phyloP scores from a whole-genome alignment of 2,888 invertebrate species.

The Trachelus stipa region DNA sequence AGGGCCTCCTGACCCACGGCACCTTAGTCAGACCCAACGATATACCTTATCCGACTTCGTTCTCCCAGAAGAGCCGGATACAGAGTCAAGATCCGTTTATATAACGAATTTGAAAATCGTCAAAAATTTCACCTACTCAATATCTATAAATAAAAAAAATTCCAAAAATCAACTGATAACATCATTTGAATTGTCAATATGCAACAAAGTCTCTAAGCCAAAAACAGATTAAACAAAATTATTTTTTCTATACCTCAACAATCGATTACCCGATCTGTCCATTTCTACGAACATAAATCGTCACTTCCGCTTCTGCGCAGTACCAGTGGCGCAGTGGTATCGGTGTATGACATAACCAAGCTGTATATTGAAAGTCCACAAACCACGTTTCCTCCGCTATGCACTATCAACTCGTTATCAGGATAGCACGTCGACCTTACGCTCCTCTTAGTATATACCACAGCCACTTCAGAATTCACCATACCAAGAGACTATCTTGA shows the following conservation, averaged over 20 bases:
- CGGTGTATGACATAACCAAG: background rate
- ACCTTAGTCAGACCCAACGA: background rate
- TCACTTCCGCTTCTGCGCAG: background rate
- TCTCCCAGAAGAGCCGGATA: background rate
- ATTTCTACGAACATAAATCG: background rate
- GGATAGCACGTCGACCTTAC: background rate
- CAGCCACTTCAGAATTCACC: background rate
- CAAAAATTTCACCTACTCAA: background rate
- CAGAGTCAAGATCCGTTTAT: background rate
- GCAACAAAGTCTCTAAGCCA: no score
- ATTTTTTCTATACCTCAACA: background rate
- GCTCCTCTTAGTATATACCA: background rate
- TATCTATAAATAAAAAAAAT: no score
- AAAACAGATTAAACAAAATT: no score
- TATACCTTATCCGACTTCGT: constrained; percentile 2
- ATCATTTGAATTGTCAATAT: no score
- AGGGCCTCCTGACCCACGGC: background rate
- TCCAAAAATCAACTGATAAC: background rate
- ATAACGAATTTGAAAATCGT: background rate
- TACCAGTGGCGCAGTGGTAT: background rate
- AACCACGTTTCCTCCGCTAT: background rate
- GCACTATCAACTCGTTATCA: background rate
- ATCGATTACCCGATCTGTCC: background rate
- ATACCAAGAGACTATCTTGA: background rate
- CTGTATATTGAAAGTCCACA: background rate